Conservation (phyloP, 2,888 invertebrate genomes). For the Drosophila mimetica region DNA sequence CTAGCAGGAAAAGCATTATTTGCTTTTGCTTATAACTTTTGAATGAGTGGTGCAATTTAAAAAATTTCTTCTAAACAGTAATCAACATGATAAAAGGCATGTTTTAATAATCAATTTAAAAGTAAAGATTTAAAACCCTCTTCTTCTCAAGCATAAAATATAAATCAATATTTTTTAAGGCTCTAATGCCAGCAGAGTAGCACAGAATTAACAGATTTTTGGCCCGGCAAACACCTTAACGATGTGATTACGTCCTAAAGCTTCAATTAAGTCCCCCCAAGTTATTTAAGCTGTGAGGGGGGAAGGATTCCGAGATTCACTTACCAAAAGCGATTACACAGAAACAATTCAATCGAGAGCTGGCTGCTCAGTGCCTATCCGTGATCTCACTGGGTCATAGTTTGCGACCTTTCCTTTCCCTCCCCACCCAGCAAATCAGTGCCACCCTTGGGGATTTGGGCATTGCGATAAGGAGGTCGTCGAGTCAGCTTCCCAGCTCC, state of each 20-base stretch:
- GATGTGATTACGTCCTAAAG: conserved; percentile 15
- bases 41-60: too few relatives aligned
- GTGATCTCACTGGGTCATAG: conserved; percentile 39
- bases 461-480: conserved; percentile 45
- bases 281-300: background rate
- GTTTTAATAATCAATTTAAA: too few relatives aligned
- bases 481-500: conserved; percentile 29
- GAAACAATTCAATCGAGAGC: conserved; percentile 35
- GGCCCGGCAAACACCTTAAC: conserved; percentile 12
- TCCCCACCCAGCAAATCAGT: conserved; percentile 40
- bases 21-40: too few relatives aligned
- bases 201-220: background rate
- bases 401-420: conserved; percentile 5
- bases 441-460: conserved; percentile 34
- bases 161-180: background rate
- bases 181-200: background rate
- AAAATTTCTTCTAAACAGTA: too few relatives aligned
- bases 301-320: conserved; percentile 14
- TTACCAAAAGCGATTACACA: conserved; percentile 37
- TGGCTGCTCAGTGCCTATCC: conserved; percentile 20
- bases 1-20: too few relatives aligned
- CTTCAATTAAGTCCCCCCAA: conserved; percentile 12
- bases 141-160: too few relatives aligned
- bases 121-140: too few relatives aligned
- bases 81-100: too few relatives aligned